A percentile compares a stretch with the other conserved stretches of the same genome.
Conservation (phyloP, 2,797 vertebrate genomes). For the Melanotaenia nigrans region DNA sequence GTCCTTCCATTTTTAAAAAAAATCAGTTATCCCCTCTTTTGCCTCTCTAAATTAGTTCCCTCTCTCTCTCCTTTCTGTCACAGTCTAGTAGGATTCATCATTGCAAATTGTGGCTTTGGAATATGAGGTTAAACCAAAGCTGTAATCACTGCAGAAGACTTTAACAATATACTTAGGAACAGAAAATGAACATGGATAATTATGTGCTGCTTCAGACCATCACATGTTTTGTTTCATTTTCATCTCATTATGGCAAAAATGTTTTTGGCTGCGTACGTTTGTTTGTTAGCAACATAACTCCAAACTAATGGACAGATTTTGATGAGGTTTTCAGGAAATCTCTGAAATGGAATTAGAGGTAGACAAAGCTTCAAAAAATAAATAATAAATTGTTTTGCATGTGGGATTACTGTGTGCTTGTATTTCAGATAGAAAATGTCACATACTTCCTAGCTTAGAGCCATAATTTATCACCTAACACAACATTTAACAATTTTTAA, state of each 20-base stretch:
- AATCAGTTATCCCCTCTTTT: neutral
- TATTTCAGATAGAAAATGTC: no score
- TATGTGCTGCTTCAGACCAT: conserved; percentile 22
- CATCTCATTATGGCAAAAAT: neutral
- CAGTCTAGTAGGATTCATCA: conserved; percentile 33
- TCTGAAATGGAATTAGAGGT: no score
- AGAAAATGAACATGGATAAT: conserved; percentile 43
- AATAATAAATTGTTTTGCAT: no score
- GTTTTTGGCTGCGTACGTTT: no score
- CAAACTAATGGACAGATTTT: no score
- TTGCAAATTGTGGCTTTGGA: conserved; percentile 50
- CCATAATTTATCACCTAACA: no score
- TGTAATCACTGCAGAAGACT: conserved; percentile 43
- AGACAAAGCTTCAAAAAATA: no score
- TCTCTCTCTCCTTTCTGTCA: conserved; percentile 12
- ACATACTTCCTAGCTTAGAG: no score
- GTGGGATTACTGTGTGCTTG: no score
- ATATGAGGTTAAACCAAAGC: conserved; percentile 17
- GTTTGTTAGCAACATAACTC: no score
- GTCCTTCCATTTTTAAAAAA: neutral
- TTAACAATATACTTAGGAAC: conserved; percentile 21
- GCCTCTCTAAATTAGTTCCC: neutral
- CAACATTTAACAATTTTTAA: no score
- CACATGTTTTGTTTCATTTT: conserved; percentile 6
- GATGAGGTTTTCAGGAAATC: no score